These are phyloP conservation scores for Peromyscus aztecus DNA, from an alignment of 2,797 vertebrate genomes.

Conservation along the genomic window DNA sequence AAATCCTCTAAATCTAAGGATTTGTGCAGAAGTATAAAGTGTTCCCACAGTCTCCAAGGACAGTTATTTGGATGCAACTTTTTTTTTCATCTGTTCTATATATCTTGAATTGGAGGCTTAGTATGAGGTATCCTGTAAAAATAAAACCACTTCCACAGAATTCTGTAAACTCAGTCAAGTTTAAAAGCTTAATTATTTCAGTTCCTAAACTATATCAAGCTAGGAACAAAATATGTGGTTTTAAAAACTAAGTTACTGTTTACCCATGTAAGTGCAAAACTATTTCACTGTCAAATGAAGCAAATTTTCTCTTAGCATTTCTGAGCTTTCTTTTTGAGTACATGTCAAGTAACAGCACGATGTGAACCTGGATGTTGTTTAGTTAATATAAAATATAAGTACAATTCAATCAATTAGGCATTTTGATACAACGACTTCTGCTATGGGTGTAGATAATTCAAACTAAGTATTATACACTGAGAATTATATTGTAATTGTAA, in stretches of 20 bases:
- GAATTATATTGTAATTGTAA: not conserved
- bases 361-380: not conserved
- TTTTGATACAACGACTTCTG: not conserved
- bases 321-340: not conserved
- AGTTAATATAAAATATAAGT: not conserved
- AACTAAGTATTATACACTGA: not conserved
- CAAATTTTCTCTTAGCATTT: not conserved
- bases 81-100: not conserved
- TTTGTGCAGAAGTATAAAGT: slow-evolving; percentile 3
- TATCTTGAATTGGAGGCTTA: not conserved
- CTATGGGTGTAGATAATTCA: not conserved
- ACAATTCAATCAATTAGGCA: not conserved
- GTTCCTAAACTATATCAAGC: not conserved
- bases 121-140: not conserved
- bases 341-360: not conserved
- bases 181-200: not conserved
- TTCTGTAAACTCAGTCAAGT: not conserved
- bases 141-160: not conserved
- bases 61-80: not conserved
- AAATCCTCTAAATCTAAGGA: slow-evolving; percentile 2
- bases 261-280: not conserved
- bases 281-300: not conserved
- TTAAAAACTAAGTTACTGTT: not conserved
- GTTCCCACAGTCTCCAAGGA: not conserved
- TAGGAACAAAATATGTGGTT: not conserved